Conservation (phyloP, 2,113 vertebrate species). For the Melanocharis versteri region DNA sequence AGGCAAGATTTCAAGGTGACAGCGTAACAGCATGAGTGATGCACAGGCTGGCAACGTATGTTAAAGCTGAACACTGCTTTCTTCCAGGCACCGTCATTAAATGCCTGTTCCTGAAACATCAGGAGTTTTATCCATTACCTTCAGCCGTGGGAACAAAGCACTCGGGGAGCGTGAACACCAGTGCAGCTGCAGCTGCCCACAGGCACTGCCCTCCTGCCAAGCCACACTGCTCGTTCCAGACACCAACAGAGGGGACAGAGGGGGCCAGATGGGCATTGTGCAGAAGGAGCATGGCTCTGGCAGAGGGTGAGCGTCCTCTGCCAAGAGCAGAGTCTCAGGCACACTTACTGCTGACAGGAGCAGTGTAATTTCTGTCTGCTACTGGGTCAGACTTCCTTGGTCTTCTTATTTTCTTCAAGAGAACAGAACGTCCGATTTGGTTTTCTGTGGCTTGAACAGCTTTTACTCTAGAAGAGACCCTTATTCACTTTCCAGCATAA, state of each 20-base stretch:
- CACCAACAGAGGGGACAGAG: neutral
- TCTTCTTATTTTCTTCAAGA: neutral
- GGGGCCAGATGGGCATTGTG: accelerated
- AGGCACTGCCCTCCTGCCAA: neutral
- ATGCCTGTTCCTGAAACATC: neutral
- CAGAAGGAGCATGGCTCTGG: neutral
- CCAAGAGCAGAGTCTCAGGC: neutral
- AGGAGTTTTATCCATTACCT: neutral
- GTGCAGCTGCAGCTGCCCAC: neutral
- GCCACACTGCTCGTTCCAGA: neutral
- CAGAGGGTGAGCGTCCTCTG: neutral
- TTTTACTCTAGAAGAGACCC: neutral
- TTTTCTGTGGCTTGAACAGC: neutral
- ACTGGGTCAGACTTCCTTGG: neutral
- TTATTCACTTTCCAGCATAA: neutral
- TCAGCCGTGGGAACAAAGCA: neutral
- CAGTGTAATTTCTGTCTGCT: neutral
- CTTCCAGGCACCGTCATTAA: neutral
- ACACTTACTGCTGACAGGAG: neutral
- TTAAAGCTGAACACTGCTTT: neutral
- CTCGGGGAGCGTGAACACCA: neutral
- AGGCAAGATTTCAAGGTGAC: neutral
- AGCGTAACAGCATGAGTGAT: neutral
- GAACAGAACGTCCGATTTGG: neutral
- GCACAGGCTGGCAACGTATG: neutral